Evolutionary conservation across 1,140 invertebrate species (phyloP), one percentile per base, ranked within the genome.

Genomic region (Whitmania pigra): DNA sequence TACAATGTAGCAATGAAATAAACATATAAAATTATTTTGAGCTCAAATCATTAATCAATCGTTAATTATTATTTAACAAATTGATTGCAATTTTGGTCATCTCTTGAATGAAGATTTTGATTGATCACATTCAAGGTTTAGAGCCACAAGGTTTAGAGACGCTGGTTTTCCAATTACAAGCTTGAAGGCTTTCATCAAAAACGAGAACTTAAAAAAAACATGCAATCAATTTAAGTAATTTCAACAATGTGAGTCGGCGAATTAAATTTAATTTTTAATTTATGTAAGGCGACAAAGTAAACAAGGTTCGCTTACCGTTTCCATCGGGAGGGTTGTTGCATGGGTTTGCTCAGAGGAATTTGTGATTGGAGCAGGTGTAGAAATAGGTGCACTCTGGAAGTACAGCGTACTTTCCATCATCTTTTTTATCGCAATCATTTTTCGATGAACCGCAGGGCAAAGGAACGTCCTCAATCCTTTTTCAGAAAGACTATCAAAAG

Each of bases 291-390:
- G 43, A 5, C 43, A 49, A 49, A 15, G n/a, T n/a, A n/a, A n/a
- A n/a, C n/a, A n/a, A n/a, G 13, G 13, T 49, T 49, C 13, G 43
- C 15, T 63, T 22, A 63, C 57, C 1, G 57, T 11, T 63, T 63
- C 57, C 57, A 63, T 9, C 13, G 17, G 67, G 67, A 31, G 67
- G 67, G 67, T 68, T 31, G 67, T 68, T 68, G 67, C 67, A 68
- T 40, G 67, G 67, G 25, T 31, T 68, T 68, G 27, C 67, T 31
- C 67, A 6, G n/a, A 29, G 36, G 25, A 31, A 68, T 4, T 13
- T 2, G 22, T 68, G n/a, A 31, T 27, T 31, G 1, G 1, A 22
- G 25, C 67, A 68, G 36, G 67, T 68, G 18, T 31, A 68, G 40
- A 29, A 68, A 22, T 40, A 68, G 22, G 25, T 68, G 36, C 67